A percentile compares a stretch with the other conserved stretches of the same genome.
Evolutionary conservation across 2,797 vertebrate genomes (phyloP).

Genomic region (Chloroceryle inda): DNA sequence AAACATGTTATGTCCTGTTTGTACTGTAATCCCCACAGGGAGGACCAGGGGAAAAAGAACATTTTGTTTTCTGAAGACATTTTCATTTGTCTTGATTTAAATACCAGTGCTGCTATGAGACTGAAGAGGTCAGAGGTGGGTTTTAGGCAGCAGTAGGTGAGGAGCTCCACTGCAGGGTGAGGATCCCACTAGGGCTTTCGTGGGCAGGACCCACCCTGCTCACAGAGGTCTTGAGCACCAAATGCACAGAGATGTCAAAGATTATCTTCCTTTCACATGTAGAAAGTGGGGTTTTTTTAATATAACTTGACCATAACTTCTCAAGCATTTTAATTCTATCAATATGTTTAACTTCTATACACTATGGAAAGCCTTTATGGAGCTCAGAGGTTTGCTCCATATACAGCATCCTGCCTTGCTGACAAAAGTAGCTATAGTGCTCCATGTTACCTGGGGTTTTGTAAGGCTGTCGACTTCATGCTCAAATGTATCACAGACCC

Average conservation of each 20-base stretch:
- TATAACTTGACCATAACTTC: not conserved
- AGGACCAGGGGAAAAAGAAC: not conserved
- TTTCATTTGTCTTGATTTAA: not conserved
- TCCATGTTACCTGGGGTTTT: not conserved
- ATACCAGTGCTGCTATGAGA: not conserved
- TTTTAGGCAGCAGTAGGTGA: not conserved
- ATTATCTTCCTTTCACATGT: not conserved
- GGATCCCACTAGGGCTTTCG: fast-evolving
- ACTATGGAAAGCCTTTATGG: not conserved
- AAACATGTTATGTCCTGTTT: not conserved
- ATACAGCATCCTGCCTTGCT: not conserved
- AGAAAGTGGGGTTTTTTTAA: not conserved
- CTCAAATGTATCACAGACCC: not conserved
- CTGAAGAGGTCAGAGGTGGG: not conserved
- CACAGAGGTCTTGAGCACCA: not conserved
- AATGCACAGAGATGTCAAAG: not conserved
- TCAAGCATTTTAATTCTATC: not conserved
- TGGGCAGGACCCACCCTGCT: not conserved
- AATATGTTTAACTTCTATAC: not conserved
- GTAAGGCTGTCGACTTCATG: not conserved
- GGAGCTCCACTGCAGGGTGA: fast-evolving
- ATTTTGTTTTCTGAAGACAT: not conserved
- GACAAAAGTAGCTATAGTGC: not conserved
- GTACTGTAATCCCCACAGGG: not conserved
- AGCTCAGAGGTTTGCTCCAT: not conserved